Evolutionary conservation across 2,797 vertebrate species (phyloP), one percentile per base, ranked within the genome.

Genomic region (Ciconia nigra): DNA sequence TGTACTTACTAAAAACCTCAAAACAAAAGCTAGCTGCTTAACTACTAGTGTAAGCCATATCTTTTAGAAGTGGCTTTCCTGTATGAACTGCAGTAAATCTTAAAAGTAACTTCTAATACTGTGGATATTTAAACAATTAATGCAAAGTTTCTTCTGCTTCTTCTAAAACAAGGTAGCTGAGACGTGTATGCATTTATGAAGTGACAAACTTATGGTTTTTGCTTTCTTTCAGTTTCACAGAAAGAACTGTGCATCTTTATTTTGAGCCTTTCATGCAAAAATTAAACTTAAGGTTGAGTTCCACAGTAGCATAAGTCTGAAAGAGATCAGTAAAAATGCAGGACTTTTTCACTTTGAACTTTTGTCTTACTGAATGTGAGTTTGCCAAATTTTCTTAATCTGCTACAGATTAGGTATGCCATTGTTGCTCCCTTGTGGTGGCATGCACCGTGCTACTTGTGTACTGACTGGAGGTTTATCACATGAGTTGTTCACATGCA

Each of bases 371-470:
- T 98, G 98, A 98, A 98, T 99, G 98, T 98, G 97, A 98, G 98
- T 98, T 98, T 99, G 98, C 99, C 98, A 98, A 98, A 98, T 98
- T 98, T 98, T 99, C 98, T 99, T 99, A 98, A 97, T 99, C 98
- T 99, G 98, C 98, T 99, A 97, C 98, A 98, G 98, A 93, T 97
- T 90, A 98, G 95, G 86, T 96, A 93, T 98, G 97, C 95, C 77
- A 46, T 95, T 97, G 95, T 92, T 94, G 95, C 96, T 97, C 93
- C 97, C 97, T 90, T 95, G 98, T 98, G 98, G 99, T 96, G 96
- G 94, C 80, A 47, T 69, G 81, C 96, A 87, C 92, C 37, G 57
- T 97, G 96, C 95, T 97, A 83, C 98, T 98, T 99, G 98, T 98
- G 93, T 98, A 98, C 98, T 99, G 98, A 98, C 98, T 98, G 99